Evolutionary conservation across 2,797 vertebrate species (phyloP).

Genomic region (Enteromius paludinosus): DNA sequence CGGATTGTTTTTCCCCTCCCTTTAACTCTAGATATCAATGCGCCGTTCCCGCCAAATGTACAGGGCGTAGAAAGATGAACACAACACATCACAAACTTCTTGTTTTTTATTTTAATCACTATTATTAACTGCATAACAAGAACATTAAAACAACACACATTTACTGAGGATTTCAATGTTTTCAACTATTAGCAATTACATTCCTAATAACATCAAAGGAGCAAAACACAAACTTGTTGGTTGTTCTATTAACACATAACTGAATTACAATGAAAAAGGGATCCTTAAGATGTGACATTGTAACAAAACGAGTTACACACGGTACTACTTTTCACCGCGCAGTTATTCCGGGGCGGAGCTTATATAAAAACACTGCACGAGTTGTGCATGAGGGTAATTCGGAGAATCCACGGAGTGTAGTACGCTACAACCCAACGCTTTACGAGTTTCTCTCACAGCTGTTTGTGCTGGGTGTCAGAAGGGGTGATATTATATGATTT

Average conservation of each 20-base stretch:
- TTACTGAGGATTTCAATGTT: too few species aligned
- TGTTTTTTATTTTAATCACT: too few species aligned
- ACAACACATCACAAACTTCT: not conserved
- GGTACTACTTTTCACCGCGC: slow-evolving; percentile 49
- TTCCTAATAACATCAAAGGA: too few species aligned
- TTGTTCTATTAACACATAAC: too few species aligned
- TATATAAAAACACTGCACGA: slow-evolving; percentile 6
- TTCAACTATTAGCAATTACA: too few species aligned
- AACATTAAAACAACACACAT: too few species aligned
- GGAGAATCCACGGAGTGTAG: not conserved
- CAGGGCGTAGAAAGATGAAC: slow-evolving; percentile 31
- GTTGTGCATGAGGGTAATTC: not conserved
- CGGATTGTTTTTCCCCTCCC: slow-evolving; percentile 13
- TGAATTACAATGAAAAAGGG: not conserved
- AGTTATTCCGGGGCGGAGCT: slow-evolving; percentile 50
- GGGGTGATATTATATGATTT: not conserved
- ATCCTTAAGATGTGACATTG: not conserved
- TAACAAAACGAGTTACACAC: not conserved
- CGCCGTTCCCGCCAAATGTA: slow-evolving; percentile 67
- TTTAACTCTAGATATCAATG: slow-evolving; percentile 40
- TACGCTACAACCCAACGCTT: not conserved
- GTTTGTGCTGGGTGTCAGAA: not conserved
- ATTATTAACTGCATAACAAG: too few species aligned
- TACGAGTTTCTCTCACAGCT: not conserved
- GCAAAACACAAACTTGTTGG: not conserved